Evolutionary conservation across 2,888 invertebrate species (phyloP).

Genomic region (Mechanitis mazaeus): DNA sequence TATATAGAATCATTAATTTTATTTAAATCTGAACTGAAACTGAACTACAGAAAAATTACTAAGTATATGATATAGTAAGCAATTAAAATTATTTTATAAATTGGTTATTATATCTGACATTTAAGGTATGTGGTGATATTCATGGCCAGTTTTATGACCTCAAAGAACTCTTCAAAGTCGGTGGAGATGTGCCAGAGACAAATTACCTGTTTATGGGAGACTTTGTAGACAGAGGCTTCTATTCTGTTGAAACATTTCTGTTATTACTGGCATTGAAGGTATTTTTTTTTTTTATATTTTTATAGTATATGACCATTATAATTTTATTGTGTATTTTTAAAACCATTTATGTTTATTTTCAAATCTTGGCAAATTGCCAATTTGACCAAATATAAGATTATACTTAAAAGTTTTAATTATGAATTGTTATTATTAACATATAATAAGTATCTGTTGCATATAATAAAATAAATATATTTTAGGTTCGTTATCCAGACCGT

Average conservation of each 20-base stretch:
- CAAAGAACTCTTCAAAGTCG: slow-evolving; percentile 97
- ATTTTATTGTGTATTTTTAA: not conserved
- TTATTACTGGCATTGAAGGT: slow-evolving; percentile 97
- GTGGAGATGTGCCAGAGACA: slow-evolving; percentile 99
- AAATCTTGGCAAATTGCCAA: too few relatives aligned
- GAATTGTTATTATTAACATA: too few relatives aligned
- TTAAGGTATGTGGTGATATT: slow-evolving; percentile 98
- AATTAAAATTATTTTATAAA: not conserved
- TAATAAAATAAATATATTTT: slow-evolving; percentile 27
- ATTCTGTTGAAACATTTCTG: slow-evolving; percentile 98
- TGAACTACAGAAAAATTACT: too few relatives aligned
- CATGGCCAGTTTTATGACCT: slow-evolving; percentile 99
- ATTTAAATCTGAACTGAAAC: too few relatives aligned
- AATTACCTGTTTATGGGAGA: slow-evolving; percentile 99
- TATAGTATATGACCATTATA: not conserved
- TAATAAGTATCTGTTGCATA: not conserved
- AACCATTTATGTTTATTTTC: not conserved
- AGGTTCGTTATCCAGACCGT: slow-evolving; percentile 99
- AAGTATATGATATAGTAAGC: too few relatives aligned
- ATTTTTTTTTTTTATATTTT: slow-evolving; percentile 31
- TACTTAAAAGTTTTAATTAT: too few relatives aligned
- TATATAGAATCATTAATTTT: too few relatives aligned
- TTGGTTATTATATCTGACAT: slow-evolving; percentile 26
- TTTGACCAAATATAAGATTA: too few relatives aligned
- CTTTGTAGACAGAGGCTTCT: slow-evolving; percentile 99